phyloP scores from a whole-genome alignment of 2,113 vertebrate species.

The Lampris megalopsis region DNA sequence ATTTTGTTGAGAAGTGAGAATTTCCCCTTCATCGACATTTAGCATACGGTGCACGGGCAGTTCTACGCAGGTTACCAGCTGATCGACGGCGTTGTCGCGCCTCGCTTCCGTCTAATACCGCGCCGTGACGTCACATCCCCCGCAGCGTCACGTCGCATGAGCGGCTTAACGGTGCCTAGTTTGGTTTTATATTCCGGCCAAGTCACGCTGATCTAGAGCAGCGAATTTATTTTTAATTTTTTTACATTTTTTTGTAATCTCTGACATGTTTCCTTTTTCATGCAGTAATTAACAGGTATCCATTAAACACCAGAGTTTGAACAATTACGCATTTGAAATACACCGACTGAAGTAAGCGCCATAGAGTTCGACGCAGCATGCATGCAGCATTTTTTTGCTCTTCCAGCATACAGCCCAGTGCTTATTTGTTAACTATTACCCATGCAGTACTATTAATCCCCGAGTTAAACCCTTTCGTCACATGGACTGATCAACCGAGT shows the following conservation, averaged over 20 bases:
- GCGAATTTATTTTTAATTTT: neutral
- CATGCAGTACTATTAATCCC: neutral
- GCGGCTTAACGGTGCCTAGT: conserved; percentile 39
- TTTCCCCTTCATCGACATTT: no score
- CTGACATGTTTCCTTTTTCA: neutral
- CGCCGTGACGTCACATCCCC: conserved; percentile 21
- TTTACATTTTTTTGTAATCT: neutral
- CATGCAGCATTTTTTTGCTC: no score
- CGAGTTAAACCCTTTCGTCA: conserved; percentile 18
- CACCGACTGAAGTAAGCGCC: no score
- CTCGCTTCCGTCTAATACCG: conserved; percentile 38
- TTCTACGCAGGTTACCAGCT: neutral
- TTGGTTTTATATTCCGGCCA: conserved; percentile 29
- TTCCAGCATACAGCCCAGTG: neutral
- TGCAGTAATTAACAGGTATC: neutral
- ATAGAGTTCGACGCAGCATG: neutral
- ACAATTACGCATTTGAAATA: no score
- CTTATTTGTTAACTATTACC: neutral
- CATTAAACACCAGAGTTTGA: no score
- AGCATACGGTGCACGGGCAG: no score
- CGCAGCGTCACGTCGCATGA: conserved; percentile 67
- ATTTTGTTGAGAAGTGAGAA: no score
- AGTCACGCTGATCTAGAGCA: conserved; percentile 5
- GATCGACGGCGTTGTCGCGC: conserved; percentile 30
- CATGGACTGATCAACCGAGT: neutral